A percentile compares a stretch with the other conserved stretches of the same genome.
These are phyloP conservation scores for Samia ricini DNA, from an alignment of 1,140 invertebrate genomes.

Conservation along the genomic window DNA sequence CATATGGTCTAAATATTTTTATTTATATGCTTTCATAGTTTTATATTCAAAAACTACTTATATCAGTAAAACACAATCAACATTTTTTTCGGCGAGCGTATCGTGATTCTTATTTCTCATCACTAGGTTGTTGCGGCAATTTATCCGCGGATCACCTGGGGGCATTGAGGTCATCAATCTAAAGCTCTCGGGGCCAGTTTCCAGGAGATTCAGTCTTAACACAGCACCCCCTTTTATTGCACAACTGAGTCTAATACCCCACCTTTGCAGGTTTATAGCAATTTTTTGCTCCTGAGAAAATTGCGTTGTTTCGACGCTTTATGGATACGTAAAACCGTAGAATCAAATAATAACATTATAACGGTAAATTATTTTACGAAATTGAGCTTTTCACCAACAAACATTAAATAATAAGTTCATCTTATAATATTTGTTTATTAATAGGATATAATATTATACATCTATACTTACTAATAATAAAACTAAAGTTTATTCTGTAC, in stretches of 20 bases:
- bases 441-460: no score
- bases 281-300: slow-evolving; percentile 6
- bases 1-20: no score
- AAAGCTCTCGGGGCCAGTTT: slow-evolving; percentile 49
- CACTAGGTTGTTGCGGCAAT: slow-evolving; percentile 41
- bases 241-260: slow-evolving; percentile 28
- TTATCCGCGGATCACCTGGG: slow-evolving; percentile 54
- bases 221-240: slow-evolving; percentile 36
- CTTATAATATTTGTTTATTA: no score
- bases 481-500: no score
- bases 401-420: no score
- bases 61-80: not conserved
- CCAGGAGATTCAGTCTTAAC: slow-evolving; percentile 41
- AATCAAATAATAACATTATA: not conserved
- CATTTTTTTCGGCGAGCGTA: not conserved
- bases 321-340: not conserved
- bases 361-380: no score
- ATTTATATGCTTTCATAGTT: no score
- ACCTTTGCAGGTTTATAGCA: slow-evolving; percentile 9
- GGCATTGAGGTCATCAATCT: slow-evolving; percentile 55
- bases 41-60: no score
- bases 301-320: not conserved
- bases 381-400: no score
- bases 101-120: slow-evolving; percentile 4
- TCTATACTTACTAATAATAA: no score